Evolutionary conservation across 2,797 vertebrate species (phyloP).

Genomic region (Cygnus olor): DNA sequence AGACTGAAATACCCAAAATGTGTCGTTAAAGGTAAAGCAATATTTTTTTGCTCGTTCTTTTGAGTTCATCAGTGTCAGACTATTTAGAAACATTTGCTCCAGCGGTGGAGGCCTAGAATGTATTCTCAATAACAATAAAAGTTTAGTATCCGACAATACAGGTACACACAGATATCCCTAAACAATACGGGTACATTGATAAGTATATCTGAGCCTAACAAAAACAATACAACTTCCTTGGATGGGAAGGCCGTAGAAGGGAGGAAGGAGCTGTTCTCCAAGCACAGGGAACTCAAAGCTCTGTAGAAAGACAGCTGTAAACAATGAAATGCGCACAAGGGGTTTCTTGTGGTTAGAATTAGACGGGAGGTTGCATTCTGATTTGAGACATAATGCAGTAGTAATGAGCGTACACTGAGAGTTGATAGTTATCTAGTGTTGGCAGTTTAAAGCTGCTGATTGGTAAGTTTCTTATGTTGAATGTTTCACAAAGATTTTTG

Average conservation of each 20-base stretch:
- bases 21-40: conserved; percentile 71
- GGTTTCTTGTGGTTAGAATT: not conserved
- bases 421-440: not conserved
- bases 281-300: not conserved
- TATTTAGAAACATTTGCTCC: not conserved
- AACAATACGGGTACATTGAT: not conserved
- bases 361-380: not conserved
- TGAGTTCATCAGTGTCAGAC: not conserved
- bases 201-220: not conserved
- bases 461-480: not conserved
- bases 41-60: not conserved
- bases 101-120: not conserved
- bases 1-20: conserved; percentile 77
- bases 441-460: not conserved
- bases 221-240: not conserved
- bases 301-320: not conserved
- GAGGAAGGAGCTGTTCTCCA: not conserved
- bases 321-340: not conserved
- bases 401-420: not conserved
- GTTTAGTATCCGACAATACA: not conserved
- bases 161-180: not conserved
- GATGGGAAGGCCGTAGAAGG: not conserved
- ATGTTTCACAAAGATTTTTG: not conserved
- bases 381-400: not conserved
- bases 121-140: not conserved